Percentiles rank a stretch among this genome's conserved stretches.
Evolutionary conservation across 1,140 invertebrate genomes (phyloP).

Genomic region (Drosophila ercepeae): DNA sequence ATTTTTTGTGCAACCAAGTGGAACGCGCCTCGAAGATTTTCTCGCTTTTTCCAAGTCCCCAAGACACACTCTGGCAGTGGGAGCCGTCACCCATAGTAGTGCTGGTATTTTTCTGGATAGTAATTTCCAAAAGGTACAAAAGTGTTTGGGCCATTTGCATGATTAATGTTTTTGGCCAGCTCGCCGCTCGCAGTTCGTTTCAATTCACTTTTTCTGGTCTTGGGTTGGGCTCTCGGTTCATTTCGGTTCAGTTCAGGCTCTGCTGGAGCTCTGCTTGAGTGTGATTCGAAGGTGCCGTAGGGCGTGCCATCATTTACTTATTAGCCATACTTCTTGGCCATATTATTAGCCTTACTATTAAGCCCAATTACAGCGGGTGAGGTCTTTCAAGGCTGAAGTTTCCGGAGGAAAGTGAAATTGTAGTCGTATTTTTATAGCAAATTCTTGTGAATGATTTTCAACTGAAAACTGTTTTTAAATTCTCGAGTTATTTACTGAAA

Average conservation of each 20-base stretch:
- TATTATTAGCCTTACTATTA: slow-evolving; percentile 48
- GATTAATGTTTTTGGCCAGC: slow-evolving; percentile 66
- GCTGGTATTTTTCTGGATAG: slow-evolving; percentile 66
- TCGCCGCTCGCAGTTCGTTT: slow-evolving; percentile 39
- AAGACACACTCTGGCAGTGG: slow-evolving; percentile 16
- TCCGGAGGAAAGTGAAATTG: slow-evolving; percentile 24
- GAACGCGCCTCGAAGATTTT: slow-evolving; percentile 61
- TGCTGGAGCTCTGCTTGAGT: slow-evolving; percentile 13
- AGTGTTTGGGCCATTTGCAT: slow-evolving; percentile 75
- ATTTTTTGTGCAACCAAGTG: slow-evolving; percentile 76
- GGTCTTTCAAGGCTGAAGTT: slow-evolving; percentile 39
- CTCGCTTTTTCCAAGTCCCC: slow-evolving; percentile 29
- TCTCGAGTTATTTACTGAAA: background rate
- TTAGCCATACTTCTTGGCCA: slow-evolving; percentile 49
- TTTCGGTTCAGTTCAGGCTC: slow-evolving; percentile 15
- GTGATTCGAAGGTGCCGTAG: slow-evolving; percentile 19
- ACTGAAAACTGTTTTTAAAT: background rate
- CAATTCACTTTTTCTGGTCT: slow-evolving; percentile 33
- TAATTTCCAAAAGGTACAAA: slow-evolving; percentile 44
- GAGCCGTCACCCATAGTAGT: slow-evolving; percentile 68
- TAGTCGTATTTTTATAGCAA: slow-evolving; percentile 6
- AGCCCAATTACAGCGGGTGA: slow-evolving; percentile 38
- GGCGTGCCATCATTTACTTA: slow-evolving; percentile 57
- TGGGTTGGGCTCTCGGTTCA: slow-evolving; percentile 25
- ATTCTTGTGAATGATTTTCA: background rate